Evolutionary conservation across 2,797 vertebrate genomes (phyloP), one percentile per base, ranked within the genome.

Genomic region (Phyllotis vaccarum): DNA sequence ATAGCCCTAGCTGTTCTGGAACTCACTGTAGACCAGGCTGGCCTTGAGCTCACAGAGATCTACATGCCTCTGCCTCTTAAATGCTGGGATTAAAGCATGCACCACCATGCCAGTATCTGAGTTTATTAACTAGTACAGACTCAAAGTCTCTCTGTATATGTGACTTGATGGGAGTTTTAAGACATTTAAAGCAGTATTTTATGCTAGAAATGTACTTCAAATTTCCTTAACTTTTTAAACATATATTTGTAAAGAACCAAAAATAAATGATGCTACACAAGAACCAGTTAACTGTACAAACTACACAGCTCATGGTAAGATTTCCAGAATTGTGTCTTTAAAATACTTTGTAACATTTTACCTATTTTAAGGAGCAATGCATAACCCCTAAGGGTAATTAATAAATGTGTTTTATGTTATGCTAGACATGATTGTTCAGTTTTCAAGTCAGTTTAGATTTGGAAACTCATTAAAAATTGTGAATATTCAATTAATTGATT

Each of bases 191-290:
- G 75, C 1, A 74, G 17, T 78, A 46, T 82, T 92, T 93, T 90
- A 6, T 97, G 43, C 91, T 97, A 72, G 13, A 93, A 89, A 91
- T 96, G 16, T 81, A 79, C 75, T 96, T 96, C 64, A 54, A 76
- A 60, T 98, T 98, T 98, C 98, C 98, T 99, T 98, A 99, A 98
- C 98, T 96, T 95, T 97, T 74, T 79, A 12, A 68, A 99, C 98
- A 98, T 99, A 99, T 99, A 98, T 99, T 89, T 99, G 99, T 37
- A 98, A 98, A 83, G 98, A 98, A 37, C 99, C 99, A 31, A 99
- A 99, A 98, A 99, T 99, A 96, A 99, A 99, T 90, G 99, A 99
- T 94, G 98, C 98, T 40, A 99, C 99, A 1, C 99, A 99, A 98
- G 99, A 99, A 96, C 99, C 99, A 66, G 99, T 99, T 97, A 99